These are phyloP conservation scores for Pipistrellus pygmaeus DNA, from an alignment of 2,797 vertebrate species.

Conservation along the genomic window DNA sequence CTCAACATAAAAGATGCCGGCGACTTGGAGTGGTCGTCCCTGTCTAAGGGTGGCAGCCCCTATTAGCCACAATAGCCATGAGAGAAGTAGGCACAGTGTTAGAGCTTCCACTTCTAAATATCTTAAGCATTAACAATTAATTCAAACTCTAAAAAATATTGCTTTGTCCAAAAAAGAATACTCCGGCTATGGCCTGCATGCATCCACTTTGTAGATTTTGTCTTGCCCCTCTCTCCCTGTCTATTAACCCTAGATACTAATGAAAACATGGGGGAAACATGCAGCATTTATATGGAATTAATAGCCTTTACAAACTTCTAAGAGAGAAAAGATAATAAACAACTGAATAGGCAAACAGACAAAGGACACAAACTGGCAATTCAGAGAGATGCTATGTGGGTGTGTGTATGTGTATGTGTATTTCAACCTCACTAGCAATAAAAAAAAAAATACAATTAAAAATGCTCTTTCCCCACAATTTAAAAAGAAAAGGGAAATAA, in stretches of 20 bases:
- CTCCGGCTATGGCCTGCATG: background rate
- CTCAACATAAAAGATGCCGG: background rate
- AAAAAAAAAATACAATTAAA: background rate
- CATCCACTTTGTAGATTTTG: background rate
- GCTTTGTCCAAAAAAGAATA: background rate
- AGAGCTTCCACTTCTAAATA: background rate
- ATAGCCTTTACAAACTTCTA: background rate
- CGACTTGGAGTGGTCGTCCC: background rate
- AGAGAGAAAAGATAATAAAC: background rate
- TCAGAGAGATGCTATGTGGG: background rate
- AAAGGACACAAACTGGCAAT: slow-evolving; percentile 14
- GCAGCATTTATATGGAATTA: background rate
- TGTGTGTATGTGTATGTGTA: too few species aligned
- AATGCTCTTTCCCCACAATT: background rate
- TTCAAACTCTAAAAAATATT: background rate
- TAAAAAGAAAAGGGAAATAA: background rate
- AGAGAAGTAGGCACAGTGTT: background rate
- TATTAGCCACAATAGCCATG: accelerated
- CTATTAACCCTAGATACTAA: background rate
- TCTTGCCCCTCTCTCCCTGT: background rate
- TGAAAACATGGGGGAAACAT: background rate
- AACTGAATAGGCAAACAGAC: background rate
- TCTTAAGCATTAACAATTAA: background rate
- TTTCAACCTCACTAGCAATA: background rate
- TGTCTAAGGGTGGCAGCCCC: accelerated